Conservation (phyloP, 2,113 vertebrate genomes). For the Grallaria varia region DNA sequence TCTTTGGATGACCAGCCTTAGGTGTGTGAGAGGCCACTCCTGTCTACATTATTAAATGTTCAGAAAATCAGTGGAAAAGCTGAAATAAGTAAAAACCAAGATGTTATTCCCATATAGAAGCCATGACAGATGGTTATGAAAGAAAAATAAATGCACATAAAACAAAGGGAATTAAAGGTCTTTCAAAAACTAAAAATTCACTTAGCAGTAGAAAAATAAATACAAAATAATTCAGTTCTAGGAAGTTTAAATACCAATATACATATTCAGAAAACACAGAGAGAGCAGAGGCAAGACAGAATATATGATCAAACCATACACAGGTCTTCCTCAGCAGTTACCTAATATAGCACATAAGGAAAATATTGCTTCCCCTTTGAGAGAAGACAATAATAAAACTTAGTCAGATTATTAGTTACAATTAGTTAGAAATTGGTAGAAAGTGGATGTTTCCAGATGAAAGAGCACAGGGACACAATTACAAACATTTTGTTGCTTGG, state of each 20-base stretch:
- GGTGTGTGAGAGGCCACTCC: neutral
- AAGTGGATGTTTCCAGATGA: neutral
- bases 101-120: neutral
- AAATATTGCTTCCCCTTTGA: neutral
- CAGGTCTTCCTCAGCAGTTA: neutral
- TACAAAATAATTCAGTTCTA: neutral
- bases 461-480: neutral
- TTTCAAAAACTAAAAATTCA: neutral
- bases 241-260: neutral
- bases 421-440: neutral
- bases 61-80: neutral
- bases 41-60: neutral
- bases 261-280: neutral
- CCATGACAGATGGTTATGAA: neutral
- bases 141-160: neutral
- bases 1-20: neutral
- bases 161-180: neutral
- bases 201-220: neutral
- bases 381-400: neutral
- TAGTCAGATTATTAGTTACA: neutral
- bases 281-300: neutral
- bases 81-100: neutral
- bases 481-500: neutral
- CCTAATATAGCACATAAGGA: neutral
- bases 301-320: neutral